Evolutionary conservation across 2,888 invertebrate species (phyloP).

Genomic region (Gryllus longicercus): DNA sequence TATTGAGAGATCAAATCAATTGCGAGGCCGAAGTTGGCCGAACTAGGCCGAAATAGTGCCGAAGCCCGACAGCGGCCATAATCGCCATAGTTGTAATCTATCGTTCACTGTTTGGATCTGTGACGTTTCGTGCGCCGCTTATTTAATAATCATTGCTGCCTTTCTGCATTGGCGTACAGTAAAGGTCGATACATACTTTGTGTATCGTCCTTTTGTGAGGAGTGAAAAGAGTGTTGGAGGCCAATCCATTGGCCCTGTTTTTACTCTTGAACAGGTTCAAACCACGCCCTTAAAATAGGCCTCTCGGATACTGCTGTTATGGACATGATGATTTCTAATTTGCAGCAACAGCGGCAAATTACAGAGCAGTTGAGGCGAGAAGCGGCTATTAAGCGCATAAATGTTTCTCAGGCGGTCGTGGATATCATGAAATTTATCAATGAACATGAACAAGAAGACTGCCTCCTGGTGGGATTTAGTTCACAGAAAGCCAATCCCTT

Average conservation of each 20-base stretch:
- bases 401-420: conserved; percentile 85
- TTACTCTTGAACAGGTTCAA: conserved; percentile 27
- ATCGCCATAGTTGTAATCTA: too few species aligned
- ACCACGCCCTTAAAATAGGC: conserved; percentile 64
- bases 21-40: too few species aligned
- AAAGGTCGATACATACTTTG: too few species aligned
- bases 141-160: too few species aligned
- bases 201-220: not conserved
- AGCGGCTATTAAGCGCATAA: conserved; percentile 80
- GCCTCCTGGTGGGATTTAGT: conserved; percentile 86
- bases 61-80: too few species aligned
- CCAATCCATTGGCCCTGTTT: conserved; percentile 23
- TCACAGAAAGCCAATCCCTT: conserved; percentile 94
- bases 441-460: conserved; percentile 91
- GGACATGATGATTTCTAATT: conserved; percentile 89
- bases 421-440: conserved; percentile 87
- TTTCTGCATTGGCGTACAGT: too few species aligned
- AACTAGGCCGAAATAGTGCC: too few species aligned
- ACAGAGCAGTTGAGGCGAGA: conserved; percentile 92
- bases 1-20: too few species aligned
- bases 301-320: conserved; percentile 84
- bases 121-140: too few species aligned
- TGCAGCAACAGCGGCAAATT: conserved; percentile 90
- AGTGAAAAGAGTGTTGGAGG: not conserved
- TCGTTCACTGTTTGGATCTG: too few species aligned